Evolutionary conservation across 2,113 vertebrate species (phyloP), one percentile per base, ranked within the genome.

Genomic region (Halichoerus grypus): DNA sequence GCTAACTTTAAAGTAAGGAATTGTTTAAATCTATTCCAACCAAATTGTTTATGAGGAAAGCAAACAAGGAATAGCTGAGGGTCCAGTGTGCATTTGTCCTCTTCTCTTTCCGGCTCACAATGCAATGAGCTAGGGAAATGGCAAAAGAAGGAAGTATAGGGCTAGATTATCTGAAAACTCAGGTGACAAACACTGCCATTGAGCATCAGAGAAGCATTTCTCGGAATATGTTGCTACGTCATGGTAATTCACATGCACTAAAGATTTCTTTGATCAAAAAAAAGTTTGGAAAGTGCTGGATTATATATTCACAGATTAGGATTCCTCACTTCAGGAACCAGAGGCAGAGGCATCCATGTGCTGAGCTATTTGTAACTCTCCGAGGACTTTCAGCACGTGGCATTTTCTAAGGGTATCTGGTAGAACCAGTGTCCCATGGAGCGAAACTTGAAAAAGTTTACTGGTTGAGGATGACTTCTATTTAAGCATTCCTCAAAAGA

Each of bases 231-330:
- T 71, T 80, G 2, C 53, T 79, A 21, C 79, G 19, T 53, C 26
- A 39, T n/a, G 55, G 49, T 33, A 31, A 94, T 89, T 94, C 11
- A 42, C 26, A 51, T 49, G 15, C 24, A 51, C 46, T n/a, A 57
- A 72, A 71, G 46, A 57, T 21, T 77, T 72, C 18, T 97, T 94
- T 81, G 51, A 74, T 65, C 18, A 94, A 86, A 93, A 55, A 71
- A 65, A 84, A 28, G 46, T 16, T 63, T 71, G 61, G 21, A 33
- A 82, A 77, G 42, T 49, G 7, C 71, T 42, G 42, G 69, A 46
- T 90, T 57, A 69, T 6, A 19, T 26, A 15, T 63, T 74, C 9
- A 77, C 15, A 59, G 59, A 24, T 86, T 39, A 95, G 53, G 21
- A 36, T 59, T 65, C 36, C 67, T 57, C n/a, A 49, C 55, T 74